Evolutionary conservation across 2,888 invertebrate species (phyloP), one percentile per base, ranked within the genome.

Genomic region (Hypomecis atomaria): DNA sequence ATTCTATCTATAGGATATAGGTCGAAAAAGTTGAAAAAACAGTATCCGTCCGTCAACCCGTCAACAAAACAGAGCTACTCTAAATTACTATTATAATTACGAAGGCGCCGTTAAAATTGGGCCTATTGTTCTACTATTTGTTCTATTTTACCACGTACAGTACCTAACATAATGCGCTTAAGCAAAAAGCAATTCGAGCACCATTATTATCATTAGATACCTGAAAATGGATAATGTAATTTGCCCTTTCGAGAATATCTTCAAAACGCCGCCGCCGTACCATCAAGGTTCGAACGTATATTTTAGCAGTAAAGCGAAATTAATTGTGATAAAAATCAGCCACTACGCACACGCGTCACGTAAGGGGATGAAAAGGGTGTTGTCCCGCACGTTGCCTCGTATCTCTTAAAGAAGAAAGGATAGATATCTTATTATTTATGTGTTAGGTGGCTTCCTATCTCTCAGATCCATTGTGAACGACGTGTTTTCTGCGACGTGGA

Each of bases 301-400:
- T 65, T 64, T 64, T 57, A 56, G 61, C 52, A 38, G 61, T 62
- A 65, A 65, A 71, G 55, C 44, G 40, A 71, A 77, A 78, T 80
- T 81, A 81, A 79, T 79, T 79, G 76, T 71, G 74, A 77, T 74
- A 78, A 76, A 77, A 77, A 78, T 74, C 75, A 70, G 73, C 74
- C 74, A 75, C 71, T 78, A 68, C 56, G 72, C 66, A 78, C 71
- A 67, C 79, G 59, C 58, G 75, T 79, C 79, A 79, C 81, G 78
- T 78, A 76, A 71, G 66, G 69, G 76, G 65, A 70, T 79, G 79
- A 81, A 70, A 71, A 78, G 78, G 79, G 79, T 79, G 67, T 72
- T 76, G 73, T 69, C 67, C 57, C 67, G 59, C 65, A 53, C 69
- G 65, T 63, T 71, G 70, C 71, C 73, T 66, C 74, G 65, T 70